Base-by-base conservation (phyloP, 2,888 invertebrate species). In the Rhagophthalmus giganteus region DNA sequence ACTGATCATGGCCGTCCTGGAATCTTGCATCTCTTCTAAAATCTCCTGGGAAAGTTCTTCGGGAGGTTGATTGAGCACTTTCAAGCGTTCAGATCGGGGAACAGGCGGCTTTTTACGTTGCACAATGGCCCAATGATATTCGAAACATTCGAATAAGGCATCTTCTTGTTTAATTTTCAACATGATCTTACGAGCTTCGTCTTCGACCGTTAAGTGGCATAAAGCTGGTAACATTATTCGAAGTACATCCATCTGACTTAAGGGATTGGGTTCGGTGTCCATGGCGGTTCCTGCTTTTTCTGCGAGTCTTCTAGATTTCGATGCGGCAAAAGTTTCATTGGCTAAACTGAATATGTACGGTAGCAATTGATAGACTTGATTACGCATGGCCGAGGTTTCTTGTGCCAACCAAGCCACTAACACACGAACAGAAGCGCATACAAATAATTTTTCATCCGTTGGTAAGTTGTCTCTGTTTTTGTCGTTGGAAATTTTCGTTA, bases 191-290 rank as follows among this genome's bases (percentile, higher is more conserved):
- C 94, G 80, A 0, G 92, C 87, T 62, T 88, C 85, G 64, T 95
- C 94, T 76, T 95, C 95, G 12, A 94, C 91, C 24, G 92, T 87
- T 60, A 96, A 81, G 72, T 95, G 93, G 66, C 94, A 95, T 2
- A 95, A 75, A 1, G 92, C 93, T 1, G 95, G 94, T 51, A 95
- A 76, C 78, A 95, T 82, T 27, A 94, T 80, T 40, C 93, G 81
- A 10, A 95, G 73, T 33, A 93, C 78, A 72, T 94, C 91, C 30
- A 85, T 74, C 61, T 74, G 67, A 31, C 70, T 66, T 6, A 70
- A 48, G 1, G 72, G 68, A 54, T 76, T 73, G 5, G 63, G 68
- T 7, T 74, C 73, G 2, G 59, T 58, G 6, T 74, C 73, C 11
- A 69, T 52, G 35, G 72, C 75, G 41, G 79, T 79, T 37, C 79